Percentiles rank a stretch among this genome's conserved stretches.
Conservation (phyloP, 2,797 vertebrate species). For the Bovichtus diacanthus region DNA sequence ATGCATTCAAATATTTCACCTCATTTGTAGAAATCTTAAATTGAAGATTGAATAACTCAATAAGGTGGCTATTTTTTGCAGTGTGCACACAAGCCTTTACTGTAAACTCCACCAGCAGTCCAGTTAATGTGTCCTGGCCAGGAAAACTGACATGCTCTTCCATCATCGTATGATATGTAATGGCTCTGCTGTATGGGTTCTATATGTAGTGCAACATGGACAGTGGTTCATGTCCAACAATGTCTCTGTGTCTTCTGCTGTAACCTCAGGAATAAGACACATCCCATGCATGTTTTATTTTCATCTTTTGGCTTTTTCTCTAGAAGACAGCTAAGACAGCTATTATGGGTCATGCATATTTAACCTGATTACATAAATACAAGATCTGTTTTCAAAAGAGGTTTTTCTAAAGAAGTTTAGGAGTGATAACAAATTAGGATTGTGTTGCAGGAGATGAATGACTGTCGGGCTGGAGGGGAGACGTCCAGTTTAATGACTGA, state of each 20-base stretch:
- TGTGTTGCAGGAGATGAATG: constrained; percentile 1
- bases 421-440: background rate
- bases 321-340: background rate
- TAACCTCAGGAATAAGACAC: background rate
- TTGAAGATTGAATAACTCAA: background rate
- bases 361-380: constrained; percentile 2
- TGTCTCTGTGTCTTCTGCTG: constrained; percentile 2
- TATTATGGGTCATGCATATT: constrained; percentile 13
- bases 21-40: background rate
- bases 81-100: constrained; percentile 70
- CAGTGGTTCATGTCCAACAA: constrained; percentile 19
- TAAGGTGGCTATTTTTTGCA: constrained; percentile 63
- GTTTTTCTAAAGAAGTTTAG: background rate
- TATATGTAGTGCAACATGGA: constrained; percentile 37
- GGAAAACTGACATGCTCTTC: constrained; percentile 66
- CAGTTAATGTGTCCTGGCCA: constrained; percentile 73
- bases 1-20: background rate
- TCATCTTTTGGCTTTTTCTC: background rate
- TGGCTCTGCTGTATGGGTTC: constrained; percentile 31
- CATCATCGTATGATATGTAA: constrained; percentile 56
- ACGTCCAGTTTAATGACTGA: background rate
- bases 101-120: constrained; percentile 72
- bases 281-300: background rate
- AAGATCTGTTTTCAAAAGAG: background rate
- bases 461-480: background rate